These are phyloP conservation scores for Arvicanthis niloticus DNA, from an alignment of 2,113 vertebrate genomes.

Conservation along the genomic window DNA sequence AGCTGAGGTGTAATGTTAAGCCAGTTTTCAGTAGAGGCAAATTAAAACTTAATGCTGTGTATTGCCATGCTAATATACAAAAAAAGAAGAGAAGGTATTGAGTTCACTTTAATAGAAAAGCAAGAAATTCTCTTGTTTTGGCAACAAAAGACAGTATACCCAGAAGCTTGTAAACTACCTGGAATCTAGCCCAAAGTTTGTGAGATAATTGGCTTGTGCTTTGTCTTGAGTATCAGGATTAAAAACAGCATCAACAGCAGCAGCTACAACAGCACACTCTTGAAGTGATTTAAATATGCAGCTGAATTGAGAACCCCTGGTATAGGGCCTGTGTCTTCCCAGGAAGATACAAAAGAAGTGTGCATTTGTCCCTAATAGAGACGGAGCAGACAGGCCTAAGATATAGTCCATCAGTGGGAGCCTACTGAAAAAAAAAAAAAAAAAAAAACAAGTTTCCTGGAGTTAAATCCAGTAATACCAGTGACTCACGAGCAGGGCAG, in stretches of 20 bases:
- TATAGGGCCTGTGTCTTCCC: not conserved
- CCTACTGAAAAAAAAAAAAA: not conserved
- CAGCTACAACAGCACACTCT: not conserved
- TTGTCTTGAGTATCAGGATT: not conserved
- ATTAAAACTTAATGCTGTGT: not conserved
- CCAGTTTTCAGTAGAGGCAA: not conserved
- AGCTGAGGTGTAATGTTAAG: not conserved
- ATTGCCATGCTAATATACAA: not conserved
- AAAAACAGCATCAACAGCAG: not conserved
- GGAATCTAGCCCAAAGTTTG: not conserved
- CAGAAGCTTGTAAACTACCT: conserved; percentile 8
- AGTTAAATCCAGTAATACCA: not conserved
- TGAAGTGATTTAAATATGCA: not conserved
- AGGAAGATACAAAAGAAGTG: not conserved
- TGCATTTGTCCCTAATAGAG: not conserved
- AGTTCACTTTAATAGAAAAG: conserved; percentile 56
- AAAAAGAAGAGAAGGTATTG: conserved; percentile 44
- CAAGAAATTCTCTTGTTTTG: not conserved
- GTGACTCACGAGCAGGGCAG: not conserved
- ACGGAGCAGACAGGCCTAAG: not conserved
- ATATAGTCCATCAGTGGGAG: not conserved
- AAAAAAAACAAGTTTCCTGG: not conserved
- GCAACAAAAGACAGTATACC: not conserved
- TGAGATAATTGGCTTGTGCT: not conserved
- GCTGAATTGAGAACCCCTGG: not conserved